phyloP scores from a whole-genome alignment of 2,888 invertebrate genomes.

The Leptothorax acervorum region DNA sequence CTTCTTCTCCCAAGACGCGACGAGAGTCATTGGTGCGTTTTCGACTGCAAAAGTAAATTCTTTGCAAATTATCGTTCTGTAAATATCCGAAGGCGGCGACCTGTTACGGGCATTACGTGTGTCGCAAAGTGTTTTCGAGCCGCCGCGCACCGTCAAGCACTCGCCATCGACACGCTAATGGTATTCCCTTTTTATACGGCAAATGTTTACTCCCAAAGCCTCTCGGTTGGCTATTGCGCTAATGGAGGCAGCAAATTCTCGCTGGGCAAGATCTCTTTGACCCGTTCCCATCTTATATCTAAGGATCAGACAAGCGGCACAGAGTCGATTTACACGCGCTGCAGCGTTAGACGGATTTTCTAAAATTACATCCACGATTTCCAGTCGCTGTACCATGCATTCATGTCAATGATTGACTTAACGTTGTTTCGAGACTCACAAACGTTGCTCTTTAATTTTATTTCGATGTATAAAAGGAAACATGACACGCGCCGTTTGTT shows the following conservation, averaged over 20 bases:
- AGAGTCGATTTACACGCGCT: not conserved
- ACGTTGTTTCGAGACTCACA: not conserved
- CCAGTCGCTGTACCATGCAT: not conserved
- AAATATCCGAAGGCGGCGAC: constrained; percentile 22
- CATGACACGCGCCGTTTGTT: constrained; percentile 39
- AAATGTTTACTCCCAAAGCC: constrained; percentile 56
- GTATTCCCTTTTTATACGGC: constrained; percentile 50
- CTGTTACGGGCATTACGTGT: constrained; percentile 10
- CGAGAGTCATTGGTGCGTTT: constrained; percentile 19
- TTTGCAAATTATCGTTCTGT: constrained; percentile 27
- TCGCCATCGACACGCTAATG: constrained; percentile 38
- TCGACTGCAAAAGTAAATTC: constrained; percentile 15
- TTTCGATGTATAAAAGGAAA: constrained; percentile 18
- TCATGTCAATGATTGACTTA: not conserved
- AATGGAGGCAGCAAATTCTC: constrained; percentile 65
- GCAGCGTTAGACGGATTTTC: constrained; percentile 8
- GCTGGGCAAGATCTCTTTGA: constrained; percentile 58
- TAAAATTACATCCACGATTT: constrained; percentile 15
- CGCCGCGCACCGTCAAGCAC: constrained; percentile 5
- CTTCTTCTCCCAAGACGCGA: constrained; percentile 17
- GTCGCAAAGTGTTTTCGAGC: constrained; percentile 28
- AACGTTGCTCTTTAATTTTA: constrained; percentile 39
- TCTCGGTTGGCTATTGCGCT: constrained; percentile 47
- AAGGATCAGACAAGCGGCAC: not conserved
- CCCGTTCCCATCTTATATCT: constrained; percentile 37